Conservation (phyloP, 2,113 vertebrate species). For the Cottus gobio region DNA sequence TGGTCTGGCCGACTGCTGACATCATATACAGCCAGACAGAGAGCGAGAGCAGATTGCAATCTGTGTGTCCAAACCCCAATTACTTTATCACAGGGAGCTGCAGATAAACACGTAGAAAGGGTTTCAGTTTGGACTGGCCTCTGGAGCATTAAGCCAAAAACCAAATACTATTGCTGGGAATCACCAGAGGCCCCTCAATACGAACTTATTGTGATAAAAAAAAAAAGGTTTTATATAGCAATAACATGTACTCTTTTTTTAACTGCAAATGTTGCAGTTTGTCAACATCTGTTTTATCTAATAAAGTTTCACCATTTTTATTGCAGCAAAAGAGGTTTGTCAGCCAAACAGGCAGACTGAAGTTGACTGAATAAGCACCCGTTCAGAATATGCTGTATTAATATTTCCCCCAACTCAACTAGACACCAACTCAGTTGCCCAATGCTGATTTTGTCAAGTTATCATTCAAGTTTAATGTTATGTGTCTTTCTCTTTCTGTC, state of each 20-base stretch:
- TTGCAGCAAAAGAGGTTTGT: too few relatives aligned
- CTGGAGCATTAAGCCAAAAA: not conserved
- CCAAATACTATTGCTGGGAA: not conserved
- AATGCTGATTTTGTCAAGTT: not conserved
- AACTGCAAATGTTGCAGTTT: too few relatives aligned
- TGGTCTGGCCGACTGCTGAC: conserved; percentile 47
- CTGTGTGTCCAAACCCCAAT: conserved; percentile 60
- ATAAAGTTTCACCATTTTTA: too few relatives aligned
- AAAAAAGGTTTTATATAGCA: not conserved
- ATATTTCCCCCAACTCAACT: too few relatives aligned
- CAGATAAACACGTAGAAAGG: conserved; percentile 6
- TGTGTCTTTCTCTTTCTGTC: not conserved
- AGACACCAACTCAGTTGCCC: not conserved
- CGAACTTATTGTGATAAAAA: not conserved
- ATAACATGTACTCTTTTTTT: too few relatives aligned
- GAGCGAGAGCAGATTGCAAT: conserved; percentile 12
- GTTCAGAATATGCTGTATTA: too few relatives aligned
- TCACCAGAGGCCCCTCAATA: not conserved
- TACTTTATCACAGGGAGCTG: conserved; percentile 42
- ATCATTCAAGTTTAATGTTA: not conserved
- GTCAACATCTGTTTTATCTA: too few relatives aligned
- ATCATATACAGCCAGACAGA: conserved; percentile 51
- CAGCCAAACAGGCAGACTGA: too few relatives aligned
- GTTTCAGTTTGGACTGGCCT: conserved; percentile 21
- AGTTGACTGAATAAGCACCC: too few relatives aligned